phyloP scores from a whole-genome alignment of 1,140 invertebrate species.

The Triops longicaudatus region DNA sequence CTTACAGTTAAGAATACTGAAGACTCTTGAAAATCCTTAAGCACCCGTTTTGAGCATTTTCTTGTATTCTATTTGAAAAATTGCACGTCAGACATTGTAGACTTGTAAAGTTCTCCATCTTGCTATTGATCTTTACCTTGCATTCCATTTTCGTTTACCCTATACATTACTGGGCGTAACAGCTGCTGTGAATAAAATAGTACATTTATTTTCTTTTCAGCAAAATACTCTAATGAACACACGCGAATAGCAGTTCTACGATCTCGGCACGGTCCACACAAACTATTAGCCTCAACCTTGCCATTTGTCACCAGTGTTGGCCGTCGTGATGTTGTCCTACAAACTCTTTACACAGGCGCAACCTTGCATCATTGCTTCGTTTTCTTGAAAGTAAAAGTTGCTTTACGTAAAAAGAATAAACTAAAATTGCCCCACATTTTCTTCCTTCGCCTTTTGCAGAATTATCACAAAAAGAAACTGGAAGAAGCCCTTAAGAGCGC shows the following conservation, averaged over 20 bases:
- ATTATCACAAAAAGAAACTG: not conserved
- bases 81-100: too few species aligned
- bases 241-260: constrained; percentile 62
- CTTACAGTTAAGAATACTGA: too few species aligned
- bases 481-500: not conserved
- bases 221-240: constrained; percentile 65
- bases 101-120: too few species aligned
- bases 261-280: constrained; percentile 60
- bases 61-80: too few species aligned
- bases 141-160: too few species aligned
- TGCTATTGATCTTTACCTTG: too few species aligned
- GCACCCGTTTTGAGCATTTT: too few species aligned
- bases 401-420: not conserved
- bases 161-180: too few species aligned
- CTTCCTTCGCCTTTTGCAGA: not conserved
- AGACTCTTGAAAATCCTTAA: too few species aligned
- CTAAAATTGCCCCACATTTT: not conserved
- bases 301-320: constrained; percentile 56
- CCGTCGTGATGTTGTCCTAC: constrained; percentile 49
- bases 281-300: constrained; percentile 54
- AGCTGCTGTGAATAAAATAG: too few species aligned
- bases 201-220: constrained; percentile 39
- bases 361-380: constrained; percentile 66
- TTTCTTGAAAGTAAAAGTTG: constrained; percentile 47
- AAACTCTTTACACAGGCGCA: constrained; percentile 61